Evolutionary conservation across 1,140 invertebrate genomes (phyloP).

Genomic region (Achroia grisella): DNA sequence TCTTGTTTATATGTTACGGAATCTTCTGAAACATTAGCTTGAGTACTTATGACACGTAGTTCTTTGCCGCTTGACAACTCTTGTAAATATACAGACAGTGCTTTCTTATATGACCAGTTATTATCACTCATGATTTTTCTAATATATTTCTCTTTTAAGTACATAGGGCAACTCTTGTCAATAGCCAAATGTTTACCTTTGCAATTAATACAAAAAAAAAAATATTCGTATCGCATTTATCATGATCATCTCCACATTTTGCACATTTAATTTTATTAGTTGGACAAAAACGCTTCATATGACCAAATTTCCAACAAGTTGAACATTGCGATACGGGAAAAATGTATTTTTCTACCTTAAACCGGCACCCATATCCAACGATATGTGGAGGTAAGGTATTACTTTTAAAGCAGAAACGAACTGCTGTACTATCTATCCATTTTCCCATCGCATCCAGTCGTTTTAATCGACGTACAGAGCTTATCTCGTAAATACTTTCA

Average conservation of each 20-base stretch:
- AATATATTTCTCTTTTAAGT: conserved; percentile 17
- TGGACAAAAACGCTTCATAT: background rate
- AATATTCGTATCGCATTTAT: conserved; percentile 11
- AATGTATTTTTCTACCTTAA: conserved; percentile 11
- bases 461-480: background rate
- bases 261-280: conserved; percentile 1
- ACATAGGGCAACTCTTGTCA: conserved; percentile 17
- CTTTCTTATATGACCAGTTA: conserved; percentile 6
- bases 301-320: conserved; percentile 10
- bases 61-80: background rate
- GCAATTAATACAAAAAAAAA: conserved; percentile 21
- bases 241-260: conserved; percentile 19
- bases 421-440: background rate
- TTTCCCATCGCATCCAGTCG: background rate
- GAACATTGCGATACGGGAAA: conserved; percentile 22
- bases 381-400: background rate
- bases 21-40: background rate
- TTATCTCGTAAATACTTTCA: background rate
- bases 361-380: conserved; percentile 2
- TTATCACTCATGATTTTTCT: conserved; percentile 2
- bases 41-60: background rate
- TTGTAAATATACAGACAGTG: background rate
- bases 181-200: conserved; percentile 16
- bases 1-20: too few relatives aligned
- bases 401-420: background rate